Evolutionary conservation across 2,113 vertebrate species (phyloP).

Genomic region (Diphyllodes magnificus): DNA sequence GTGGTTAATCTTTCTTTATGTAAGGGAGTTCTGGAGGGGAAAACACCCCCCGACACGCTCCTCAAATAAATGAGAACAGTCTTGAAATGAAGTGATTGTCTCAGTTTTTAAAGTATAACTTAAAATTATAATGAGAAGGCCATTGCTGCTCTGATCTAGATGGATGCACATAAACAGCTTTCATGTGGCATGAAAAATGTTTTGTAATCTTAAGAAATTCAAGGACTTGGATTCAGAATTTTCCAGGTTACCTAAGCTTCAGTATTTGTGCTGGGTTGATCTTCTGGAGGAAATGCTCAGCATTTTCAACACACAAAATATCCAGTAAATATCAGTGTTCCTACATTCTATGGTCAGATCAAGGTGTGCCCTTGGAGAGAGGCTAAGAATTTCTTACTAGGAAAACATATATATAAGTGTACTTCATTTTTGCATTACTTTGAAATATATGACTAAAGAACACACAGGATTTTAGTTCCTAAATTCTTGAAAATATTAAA

Average conservation of each 20-base stretch:
- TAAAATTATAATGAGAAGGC: neutral
- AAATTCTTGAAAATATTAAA: neutral
- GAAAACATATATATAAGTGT: neutral
- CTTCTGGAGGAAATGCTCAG: neutral
- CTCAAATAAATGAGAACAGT: neutral
- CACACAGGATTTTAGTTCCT: neutral
- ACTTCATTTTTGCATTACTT: neutral
- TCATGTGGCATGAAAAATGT: neutral
- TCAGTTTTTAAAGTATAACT: neutral
- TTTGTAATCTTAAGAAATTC: neutral
- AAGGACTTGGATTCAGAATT: neutral
- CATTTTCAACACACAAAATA: neutral
- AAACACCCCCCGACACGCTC: accelerated
- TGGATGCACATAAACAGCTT: neutral
- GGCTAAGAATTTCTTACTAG: neutral
- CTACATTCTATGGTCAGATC: neutral
- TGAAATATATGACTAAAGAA: neutral
- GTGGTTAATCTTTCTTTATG: neutral
- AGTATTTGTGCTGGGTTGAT: neutral
- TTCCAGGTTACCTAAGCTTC: neutral
- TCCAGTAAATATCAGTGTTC: neutral
- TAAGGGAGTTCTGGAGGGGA: neutral
- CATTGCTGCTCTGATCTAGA: neutral
- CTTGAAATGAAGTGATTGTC: neutral
- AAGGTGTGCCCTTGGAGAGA: neutral